These are phyloP conservation scores for Rhopalosiphum nymphaeae DNA, from an alignment of 2,888 invertebrate genomes.

Conservation along the genomic window DNA sequence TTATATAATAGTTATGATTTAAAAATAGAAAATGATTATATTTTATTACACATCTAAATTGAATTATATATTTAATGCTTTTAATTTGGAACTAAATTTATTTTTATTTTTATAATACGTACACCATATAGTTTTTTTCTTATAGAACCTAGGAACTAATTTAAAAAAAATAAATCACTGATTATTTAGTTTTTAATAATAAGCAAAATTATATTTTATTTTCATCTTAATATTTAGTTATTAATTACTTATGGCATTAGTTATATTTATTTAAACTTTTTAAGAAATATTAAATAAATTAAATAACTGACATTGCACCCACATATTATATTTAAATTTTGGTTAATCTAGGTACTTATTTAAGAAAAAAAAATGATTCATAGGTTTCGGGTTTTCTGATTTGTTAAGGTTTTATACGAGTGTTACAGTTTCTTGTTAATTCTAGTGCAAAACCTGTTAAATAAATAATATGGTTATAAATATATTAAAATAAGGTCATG, in stretches of 20 bases:
- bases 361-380: not conserved
- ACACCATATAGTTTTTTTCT: not conserved
- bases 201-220: not conserved
- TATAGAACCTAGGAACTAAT: not conserved
- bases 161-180: not conserved
- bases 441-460: not conserved
- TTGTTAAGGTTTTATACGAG: not conserved
- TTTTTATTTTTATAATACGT: not conserved
- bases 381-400: not conserved
- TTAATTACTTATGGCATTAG: not conserved
- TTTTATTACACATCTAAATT: not conserved
- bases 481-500: not conserved
- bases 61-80: not conserved
- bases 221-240: not conserved
- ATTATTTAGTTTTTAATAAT: not conserved
- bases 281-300: not conserved
- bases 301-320: not conserved
- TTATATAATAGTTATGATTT: not conserved
- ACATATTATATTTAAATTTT: not conserved
- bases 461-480: not conserved
- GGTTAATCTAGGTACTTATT: not conserved
- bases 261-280: too few species aligned
- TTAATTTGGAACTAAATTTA: not conserved
- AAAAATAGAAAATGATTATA: not conserved
- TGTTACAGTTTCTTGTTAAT: not conserved